phyloP scores from a whole-genome alignment of 2,888 invertebrate genomes.

The Lamellibrachia columna region DNA sequence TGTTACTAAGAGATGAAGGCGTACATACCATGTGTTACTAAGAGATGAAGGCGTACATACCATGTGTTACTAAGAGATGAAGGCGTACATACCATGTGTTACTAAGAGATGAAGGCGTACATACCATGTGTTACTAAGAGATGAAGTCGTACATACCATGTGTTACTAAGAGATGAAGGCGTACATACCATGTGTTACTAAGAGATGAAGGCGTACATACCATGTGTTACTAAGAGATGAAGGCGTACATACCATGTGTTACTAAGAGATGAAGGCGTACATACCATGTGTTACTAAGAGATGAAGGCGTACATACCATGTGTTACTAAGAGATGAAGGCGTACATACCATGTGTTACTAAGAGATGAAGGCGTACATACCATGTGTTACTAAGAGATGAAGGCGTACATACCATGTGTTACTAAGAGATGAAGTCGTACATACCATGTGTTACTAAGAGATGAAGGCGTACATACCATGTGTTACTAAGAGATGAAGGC shows the following conservation, averaged over 20 bases:
- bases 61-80: constrained; percentile 62
- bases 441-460: constrained; percentile 70
- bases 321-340: too few species aligned
- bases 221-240: constrained; percentile 62
- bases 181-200: constrained; percentile 71
- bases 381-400: constrained; percentile 62
- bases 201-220: constrained; percentile 66
- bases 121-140: constrained; percentile 70
- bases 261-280: constrained; percentile 38
- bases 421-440: constrained; percentile 38
- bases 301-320: constrained; percentile 70
- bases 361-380: constrained; percentile 66
- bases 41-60: constrained; percentile 66
- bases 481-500: too few species aligned
- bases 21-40: constrained; percentile 71
- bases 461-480: constrained; percentile 70
- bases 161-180: too few species aligned
- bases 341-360: constrained; percentile 71
- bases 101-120: constrained; percentile 38
- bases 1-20: too few species aligned
- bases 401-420: constrained; percentile 71
- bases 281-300: constrained; percentile 70
- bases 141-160: constrained; percentile 70
- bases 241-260: constrained; percentile 71
- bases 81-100: constrained; percentile 71